Conservation (phyloP, 2,797 vertebrate species). For the Alcedo atthis region DNA sequence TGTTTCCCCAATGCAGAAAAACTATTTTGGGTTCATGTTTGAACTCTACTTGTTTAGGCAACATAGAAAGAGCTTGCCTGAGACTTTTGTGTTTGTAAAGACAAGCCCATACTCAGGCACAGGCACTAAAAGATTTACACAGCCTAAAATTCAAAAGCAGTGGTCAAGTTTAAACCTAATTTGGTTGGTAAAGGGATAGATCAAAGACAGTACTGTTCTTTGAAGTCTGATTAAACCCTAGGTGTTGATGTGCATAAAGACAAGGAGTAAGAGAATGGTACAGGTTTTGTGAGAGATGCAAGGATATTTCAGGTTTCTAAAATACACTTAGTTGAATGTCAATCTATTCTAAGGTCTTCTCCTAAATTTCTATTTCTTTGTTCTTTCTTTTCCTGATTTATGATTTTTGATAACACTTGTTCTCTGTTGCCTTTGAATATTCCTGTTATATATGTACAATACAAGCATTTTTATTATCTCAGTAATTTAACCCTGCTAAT, state of each 20-base stretch:
- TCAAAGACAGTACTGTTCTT: not conserved
- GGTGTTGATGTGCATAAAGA: not conserved
- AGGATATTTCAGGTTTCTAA: not conserved
- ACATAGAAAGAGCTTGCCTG: not conserved
- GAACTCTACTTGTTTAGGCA: not conserved
- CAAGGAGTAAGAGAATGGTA: not conserved
- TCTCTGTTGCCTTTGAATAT: not conserved
- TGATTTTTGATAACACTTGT: not conserved
- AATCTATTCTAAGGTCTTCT: not conserved
- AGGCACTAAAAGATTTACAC: not conserved
- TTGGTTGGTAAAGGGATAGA: not conserved
- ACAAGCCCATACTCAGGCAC: not conserved
- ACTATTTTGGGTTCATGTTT: not conserved
- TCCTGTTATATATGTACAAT: not conserved
- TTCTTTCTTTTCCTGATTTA: not conserved
- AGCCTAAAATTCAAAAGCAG: not conserved
- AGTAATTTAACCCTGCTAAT: not conserved
- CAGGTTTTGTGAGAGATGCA: not conserved
- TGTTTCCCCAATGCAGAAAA: not conserved
- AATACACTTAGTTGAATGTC: not conserved
- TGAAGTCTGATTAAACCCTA: not conserved
- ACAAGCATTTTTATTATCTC: not conserved
- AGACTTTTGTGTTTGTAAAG: not conserved
- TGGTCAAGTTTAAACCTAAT: not conserved
- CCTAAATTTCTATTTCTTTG: not conserved